Conservation (phyloP, 2,797 vertebrate genomes). For the Mastacembelus armatus region DNA sequence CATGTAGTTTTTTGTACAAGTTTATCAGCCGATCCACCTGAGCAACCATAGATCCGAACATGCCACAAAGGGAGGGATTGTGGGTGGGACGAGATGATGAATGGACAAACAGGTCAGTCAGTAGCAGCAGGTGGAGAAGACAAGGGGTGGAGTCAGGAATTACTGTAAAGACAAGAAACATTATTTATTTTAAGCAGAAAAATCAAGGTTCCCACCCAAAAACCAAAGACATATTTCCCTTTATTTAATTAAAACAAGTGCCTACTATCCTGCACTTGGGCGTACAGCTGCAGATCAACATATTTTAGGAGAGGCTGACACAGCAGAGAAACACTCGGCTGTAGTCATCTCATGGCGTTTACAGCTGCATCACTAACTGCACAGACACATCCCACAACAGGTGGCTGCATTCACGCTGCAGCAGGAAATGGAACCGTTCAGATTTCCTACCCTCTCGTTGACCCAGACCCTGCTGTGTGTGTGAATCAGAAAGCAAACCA, state of each 20-base stretch:
- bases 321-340: not conserved
- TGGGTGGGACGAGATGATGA: conserved; percentile 35
- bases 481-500: conserved; percentile 50
- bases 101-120: conserved; percentile 63
- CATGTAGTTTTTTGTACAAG: conserved; percentile 35
- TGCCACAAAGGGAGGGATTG: conserved; percentile 2
- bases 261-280: too few species aligned
- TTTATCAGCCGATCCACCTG: conserved; percentile 33
- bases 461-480: not conserved
- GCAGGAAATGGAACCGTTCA: not conserved
- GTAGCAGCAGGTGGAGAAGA: conserved; percentile 70
- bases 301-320: not conserved
- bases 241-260: too few species aligned
- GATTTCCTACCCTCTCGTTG: not conserved
- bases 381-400: conserved; percentile 10
- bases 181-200: too few species aligned
- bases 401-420: conserved; percentile 1
- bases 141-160: conserved; percentile 29
- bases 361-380: conserved; percentile 18
- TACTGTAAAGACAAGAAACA: conserved; percentile 58
- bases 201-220: too few species aligned
- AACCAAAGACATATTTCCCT: too few species aligned
- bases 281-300: not conserved
- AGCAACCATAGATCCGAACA: conserved; percentile 35
- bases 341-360: conserved; percentile 14